Conservation (phyloP, 2,888 invertebrate genomes). For the Xanthorhoe spadicearia region DNA sequence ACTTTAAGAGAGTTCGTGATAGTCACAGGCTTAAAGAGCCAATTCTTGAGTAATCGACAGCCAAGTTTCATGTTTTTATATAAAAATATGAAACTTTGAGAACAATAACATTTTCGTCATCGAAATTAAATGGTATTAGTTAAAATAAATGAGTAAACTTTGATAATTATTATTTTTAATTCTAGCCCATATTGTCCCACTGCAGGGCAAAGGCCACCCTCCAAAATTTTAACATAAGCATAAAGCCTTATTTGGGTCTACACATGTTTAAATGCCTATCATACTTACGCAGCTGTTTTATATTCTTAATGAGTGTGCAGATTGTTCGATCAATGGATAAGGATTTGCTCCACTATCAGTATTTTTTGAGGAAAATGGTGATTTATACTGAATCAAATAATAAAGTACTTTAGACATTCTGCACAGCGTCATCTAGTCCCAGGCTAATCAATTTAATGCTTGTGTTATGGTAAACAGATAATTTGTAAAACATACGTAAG, state of each 20-base stretch:
- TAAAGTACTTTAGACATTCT: too few species aligned
- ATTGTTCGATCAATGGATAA: not conserved
- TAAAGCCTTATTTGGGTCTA: slow-evolving; percentile 15
- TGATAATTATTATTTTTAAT: too few species aligned
- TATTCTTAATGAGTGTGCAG: not conserved
- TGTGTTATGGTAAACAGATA: too few species aligned
- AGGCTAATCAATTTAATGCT: too few species aligned
- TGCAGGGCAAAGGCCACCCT: too few species aligned
- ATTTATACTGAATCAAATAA: too few species aligned
- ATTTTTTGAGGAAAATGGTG: not conserved
- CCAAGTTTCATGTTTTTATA: slow-evolving; percentile 55
- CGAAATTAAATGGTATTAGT: slow-evolving; percentile 21
- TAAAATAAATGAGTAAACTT: slow-evolving; percentile 31
- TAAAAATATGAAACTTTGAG: slow-evolving; percentile 21
- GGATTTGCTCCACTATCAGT: not conserved
- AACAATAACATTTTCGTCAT: slow-evolving; percentile 37
- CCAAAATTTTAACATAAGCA: too few species aligned
- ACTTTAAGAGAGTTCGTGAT: slow-evolving; percentile 56
- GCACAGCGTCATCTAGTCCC: too few species aligned
- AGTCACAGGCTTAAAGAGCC: slow-evolving; percentile 64
- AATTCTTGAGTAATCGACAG: slow-evolving; percentile 57
- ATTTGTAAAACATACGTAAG: too few species aligned
- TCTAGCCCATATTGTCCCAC: too few species aligned
- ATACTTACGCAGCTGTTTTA: not conserved
- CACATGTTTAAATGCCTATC: slow-evolving; percentile 17